Evolutionary conservation across 2,113 vertebrate genomes (phyloP).

Genomic region (Corydoras sp.): DNA sequence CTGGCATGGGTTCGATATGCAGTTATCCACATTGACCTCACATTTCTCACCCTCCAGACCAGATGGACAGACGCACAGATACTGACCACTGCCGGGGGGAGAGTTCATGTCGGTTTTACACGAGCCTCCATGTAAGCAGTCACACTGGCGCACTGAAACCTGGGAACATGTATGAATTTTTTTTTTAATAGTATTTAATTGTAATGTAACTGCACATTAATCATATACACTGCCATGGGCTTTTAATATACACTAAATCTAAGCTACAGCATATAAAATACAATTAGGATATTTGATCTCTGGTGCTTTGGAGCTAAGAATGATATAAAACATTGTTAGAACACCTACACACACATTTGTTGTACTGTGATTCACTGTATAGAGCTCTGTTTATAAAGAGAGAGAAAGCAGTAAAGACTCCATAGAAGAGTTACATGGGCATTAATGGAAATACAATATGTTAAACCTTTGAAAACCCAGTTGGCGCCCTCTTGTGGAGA

Average conservation of each 20-base stretch:
- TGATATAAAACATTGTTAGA: too few species aligned
- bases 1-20: constrained; percentile 74
- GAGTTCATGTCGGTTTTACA: constrained; percentile 68
- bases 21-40: constrained; percentile 69
- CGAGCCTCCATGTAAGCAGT: constrained; percentile 75
- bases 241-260: too few species aligned
- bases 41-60: constrained; percentile 74
- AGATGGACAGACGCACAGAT: constrained; percentile 69
- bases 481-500: constrained; percentile 53
- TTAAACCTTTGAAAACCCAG: constrained; percentile 7
- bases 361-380: too few species aligned
- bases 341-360: too few species aligned
- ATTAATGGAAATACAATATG: background rate
- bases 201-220: too few species aligned
- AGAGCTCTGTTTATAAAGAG: background rate
- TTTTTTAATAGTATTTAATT: too few species aligned
- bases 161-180: constrained; percentile 38
- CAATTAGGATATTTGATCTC: too few species aligned
- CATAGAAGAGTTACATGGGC: too few species aligned
- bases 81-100: constrained; percentile 68
- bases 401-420: background rate
- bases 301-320: too few species aligned
- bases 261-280: too few species aligned
- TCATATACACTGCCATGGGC: too few species aligned
- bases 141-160: constrained; percentile 75